phyloP scores from a whole-genome alignment of 2,888 invertebrate species.

The Eutolmus rufibarbis region DNA sequence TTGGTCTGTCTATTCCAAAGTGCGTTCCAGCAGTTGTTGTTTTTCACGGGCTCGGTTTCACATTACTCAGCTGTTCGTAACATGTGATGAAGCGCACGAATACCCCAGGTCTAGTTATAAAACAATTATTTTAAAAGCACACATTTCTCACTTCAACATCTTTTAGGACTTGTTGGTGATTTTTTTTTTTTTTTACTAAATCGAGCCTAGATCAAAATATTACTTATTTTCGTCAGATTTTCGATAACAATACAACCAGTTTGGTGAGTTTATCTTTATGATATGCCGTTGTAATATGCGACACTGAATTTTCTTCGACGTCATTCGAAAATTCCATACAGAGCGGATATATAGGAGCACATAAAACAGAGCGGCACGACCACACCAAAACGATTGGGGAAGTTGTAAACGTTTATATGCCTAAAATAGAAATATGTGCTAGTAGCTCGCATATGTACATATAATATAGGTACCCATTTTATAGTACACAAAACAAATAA shows the following conservation, averaged over 20 bases:
- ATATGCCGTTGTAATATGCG: conserved; percentile 41
- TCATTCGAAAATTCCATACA: conserved; percentile 41
- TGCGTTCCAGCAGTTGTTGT: background rate
- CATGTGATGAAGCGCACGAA: background rate
- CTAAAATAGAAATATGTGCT: conserved; percentile 33
- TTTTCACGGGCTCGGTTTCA: background rate
- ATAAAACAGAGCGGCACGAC: background rate
- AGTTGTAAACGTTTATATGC: conserved; percentile 4
- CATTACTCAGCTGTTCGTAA: background rate
- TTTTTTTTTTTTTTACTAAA: background rate
- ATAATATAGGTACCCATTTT: background rate
- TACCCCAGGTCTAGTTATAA: background rate
- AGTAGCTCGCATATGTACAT: background rate
- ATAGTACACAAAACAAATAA: conserved; percentile 28
- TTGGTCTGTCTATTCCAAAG: background rate
- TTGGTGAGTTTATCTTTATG: conserved; percentile 37
- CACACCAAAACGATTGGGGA: conserved; percentile 10
- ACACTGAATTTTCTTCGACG: conserved; percentile 47
- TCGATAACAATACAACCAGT: conserved; percentile 13
- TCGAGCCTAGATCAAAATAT: background rate
- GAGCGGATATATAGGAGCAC: conserved; percentile 12
- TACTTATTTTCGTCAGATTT: background rate
- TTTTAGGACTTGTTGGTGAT: background rate
- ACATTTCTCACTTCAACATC: background rate
- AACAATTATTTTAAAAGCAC: background rate